A percentile compares a stretch with the other conserved stretches of the same genome.
These are phyloP conservation scores for Scopus umbretta DNA, from an alignment of 2,113 vertebrate species.

Conservation along the genomic window DNA sequence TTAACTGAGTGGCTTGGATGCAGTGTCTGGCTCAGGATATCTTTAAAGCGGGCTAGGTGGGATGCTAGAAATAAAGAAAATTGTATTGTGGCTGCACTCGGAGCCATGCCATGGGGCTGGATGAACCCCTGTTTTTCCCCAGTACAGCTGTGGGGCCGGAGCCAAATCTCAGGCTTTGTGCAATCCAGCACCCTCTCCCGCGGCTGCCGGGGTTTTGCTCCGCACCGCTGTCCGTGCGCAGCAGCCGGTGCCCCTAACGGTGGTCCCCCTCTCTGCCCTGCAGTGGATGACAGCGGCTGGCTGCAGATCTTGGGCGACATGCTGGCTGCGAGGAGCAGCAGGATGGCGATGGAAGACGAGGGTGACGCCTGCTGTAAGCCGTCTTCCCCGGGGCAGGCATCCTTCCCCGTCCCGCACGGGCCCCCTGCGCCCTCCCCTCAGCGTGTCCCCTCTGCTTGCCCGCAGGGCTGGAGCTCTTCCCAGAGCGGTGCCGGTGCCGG, in stretches of 20 bases:
- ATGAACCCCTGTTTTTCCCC: background rate
- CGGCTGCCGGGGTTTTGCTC: background rate
- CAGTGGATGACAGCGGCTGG: conserved; percentile 72
- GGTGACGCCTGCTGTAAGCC: conserved; percentile 59
- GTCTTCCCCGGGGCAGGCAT: fast-evolving
- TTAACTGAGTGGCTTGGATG: background rate
- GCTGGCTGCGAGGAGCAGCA: background rate
- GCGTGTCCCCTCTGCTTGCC: background rate
- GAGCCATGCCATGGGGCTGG: fast-evolving
- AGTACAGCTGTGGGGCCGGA: background rate
- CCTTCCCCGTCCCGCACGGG: too few species aligned
- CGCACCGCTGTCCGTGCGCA: fast-evolving
- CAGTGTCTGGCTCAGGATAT: background rate
- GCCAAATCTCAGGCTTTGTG: background rate
- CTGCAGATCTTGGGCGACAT: conserved; percentile 57
- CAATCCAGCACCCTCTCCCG: fast-evolving
- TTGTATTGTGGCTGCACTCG: fast-evolving
- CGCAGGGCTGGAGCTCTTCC: conserved; percentile 55
- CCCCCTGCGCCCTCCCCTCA: background rate
- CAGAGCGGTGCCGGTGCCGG: conserved; percentile 51
- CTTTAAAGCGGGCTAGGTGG: background rate
- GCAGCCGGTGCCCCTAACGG: background rate
- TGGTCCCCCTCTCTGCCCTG: background rate
- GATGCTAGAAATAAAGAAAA: background rate
- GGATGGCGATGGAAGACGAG: background rate